Percentiles rank a stretch among this genome's conserved stretches.
Conservation (phyloP, 2,888 invertebrate species). For the Schrankia costaestrigalis region DNA sequence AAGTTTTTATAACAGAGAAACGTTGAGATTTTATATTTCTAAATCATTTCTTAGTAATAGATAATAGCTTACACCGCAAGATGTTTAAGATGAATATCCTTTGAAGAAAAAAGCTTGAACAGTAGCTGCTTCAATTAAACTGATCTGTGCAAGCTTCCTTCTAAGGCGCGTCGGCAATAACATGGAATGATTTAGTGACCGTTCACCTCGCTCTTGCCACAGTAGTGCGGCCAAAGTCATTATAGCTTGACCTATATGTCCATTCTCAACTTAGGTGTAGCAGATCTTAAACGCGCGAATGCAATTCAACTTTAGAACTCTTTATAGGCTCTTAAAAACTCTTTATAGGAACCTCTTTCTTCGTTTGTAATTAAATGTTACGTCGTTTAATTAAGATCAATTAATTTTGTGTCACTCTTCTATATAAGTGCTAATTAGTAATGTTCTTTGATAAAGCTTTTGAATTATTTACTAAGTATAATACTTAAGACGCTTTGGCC, state of each 20-base stretch:
- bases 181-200: constrained; percentile 57
- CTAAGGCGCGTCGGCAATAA: constrained; percentile 50
- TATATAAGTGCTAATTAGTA: too few relatives aligned
- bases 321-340: constrained; percentile 12
- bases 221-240: constrained; percentile 32
- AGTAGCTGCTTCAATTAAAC: constrained; percentile 21
- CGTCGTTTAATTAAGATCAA: too few relatives aligned
- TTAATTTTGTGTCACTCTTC: too few relatives aligned
- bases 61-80: constrained; percentile 17
- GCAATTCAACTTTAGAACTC: constrained; percentile 21
- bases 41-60: constrained; percentile 18
- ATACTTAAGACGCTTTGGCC: too few relatives aligned
- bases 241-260: constrained; percentile 36
- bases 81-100: too few relatives aligned
- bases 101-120: too few relatives aligned
- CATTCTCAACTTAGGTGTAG: too few relatives aligned
- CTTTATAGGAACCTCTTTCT: too few relatives aligned
- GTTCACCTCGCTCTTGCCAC: constrained; percentile 59
- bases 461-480: too few relatives aligned
- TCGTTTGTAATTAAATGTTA: too few relatives aligned
- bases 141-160: constrained; percentile 59
- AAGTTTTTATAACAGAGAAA: constrained; percentile 3
- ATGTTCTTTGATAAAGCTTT: too few relatives aligned
- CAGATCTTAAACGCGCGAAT: constrained; percentile 14
- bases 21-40: constrained; percentile 7